Evolutionary conservation across 2,888 invertebrate species (phyloP).

Genomic region (Macrosiphum euphorbiae): DNA sequence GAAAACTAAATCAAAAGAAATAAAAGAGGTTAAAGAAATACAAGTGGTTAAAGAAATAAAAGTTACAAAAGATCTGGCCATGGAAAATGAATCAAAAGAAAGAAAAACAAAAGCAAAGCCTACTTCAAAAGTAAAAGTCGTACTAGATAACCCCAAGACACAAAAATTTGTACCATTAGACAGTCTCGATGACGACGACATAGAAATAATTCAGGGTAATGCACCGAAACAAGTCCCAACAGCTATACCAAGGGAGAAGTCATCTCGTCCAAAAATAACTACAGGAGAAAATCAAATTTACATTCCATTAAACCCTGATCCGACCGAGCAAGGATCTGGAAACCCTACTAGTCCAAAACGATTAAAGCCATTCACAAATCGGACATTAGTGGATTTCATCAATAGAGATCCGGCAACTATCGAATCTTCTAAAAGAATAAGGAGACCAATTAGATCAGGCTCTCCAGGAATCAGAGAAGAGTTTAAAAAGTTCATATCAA

Average conservation of each 20-base stretch:
- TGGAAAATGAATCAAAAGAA: constrained; percentile 44
- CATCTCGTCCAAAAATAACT: constrained; percentile 38
- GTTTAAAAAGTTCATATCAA: constrained; percentile 65
- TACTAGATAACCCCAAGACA: constrained; percentile 65
- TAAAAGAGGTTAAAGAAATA: constrained; percentile 15
- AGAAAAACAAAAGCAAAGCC: constrained; percentile 29
- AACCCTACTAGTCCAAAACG: constrained; percentile 66
- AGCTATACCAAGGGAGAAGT: constrained; percentile 8
- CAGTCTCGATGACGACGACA: constrained; percentile 66
- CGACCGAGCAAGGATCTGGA: constrained; percentile 26
- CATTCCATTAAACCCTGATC: constrained; percentile 66
- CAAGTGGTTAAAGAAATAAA: constrained; percentile 61
- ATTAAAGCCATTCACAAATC: constrained; percentile 66
- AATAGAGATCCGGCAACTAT: constrained; percentile 59
- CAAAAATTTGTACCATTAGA: constrained; percentile 66
- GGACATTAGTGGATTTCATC: constrained; percentile 66
- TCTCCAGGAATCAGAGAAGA: constrained; percentile 64
- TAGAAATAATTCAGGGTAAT: constrained; percentile 68
- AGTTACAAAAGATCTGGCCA: background rate
- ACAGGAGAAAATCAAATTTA: constrained; percentile 65
- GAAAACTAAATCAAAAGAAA: constrained; percentile 37
- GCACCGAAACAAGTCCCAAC: constrained; percentile 34
- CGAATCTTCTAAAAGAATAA: constrained; percentile 52
- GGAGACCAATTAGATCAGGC: constrained; percentile 49
- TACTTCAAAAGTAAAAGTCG: constrained; percentile 55